Conservation (phyloP, 1,140 invertebrate species). For the Drosophila pandora region DNA sequence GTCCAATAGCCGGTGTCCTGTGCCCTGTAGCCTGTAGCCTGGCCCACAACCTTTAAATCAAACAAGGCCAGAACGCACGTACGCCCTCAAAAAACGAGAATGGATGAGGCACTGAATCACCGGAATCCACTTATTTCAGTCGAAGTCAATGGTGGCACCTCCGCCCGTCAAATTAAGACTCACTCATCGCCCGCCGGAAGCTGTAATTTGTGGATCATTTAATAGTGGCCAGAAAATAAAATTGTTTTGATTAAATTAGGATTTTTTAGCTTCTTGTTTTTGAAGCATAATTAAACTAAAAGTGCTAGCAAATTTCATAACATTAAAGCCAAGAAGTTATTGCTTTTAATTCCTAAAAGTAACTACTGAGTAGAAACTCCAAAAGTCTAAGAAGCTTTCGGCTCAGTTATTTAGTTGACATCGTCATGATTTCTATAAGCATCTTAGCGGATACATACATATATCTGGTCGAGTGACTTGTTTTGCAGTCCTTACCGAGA, state of each 20-base stretch:
- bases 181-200: slow-evolving; percentile 15
- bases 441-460: slow-evolving; percentile 24
- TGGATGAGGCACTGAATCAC: slow-evolving; percentile 49
- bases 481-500: slow-evolving; percentile 45
- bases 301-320: no score
- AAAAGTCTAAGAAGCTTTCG: neutral
- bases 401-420: slow-evolving; percentile 9
- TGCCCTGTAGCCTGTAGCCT: neutral
- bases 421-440: slow-evolving; percentile 36
- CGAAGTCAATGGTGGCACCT: slow-evolving; percentile 14
- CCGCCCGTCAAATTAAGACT: slow-evolving; percentile 32
- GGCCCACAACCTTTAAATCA: slow-evolving; percentile 37
- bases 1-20: neutral
- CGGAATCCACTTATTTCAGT: slow-evolving; percentile 21
- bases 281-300: no score
- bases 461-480: slow-evolving; percentile 66
- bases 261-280: neutral
- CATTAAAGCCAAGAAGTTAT: no score
- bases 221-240: slow-evolving; percentile 18
- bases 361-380: neutral
- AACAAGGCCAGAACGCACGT: slow-evolving; percentile 43
- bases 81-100: slow-evolving; percentile 29
- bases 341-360: no score
- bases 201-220: slow-evolving; percentile 32
- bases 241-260: neutral